Evolutionary conservation across 2,113 vertebrate genomes (phyloP).

Genomic region (Micromys minutus): DNA sequence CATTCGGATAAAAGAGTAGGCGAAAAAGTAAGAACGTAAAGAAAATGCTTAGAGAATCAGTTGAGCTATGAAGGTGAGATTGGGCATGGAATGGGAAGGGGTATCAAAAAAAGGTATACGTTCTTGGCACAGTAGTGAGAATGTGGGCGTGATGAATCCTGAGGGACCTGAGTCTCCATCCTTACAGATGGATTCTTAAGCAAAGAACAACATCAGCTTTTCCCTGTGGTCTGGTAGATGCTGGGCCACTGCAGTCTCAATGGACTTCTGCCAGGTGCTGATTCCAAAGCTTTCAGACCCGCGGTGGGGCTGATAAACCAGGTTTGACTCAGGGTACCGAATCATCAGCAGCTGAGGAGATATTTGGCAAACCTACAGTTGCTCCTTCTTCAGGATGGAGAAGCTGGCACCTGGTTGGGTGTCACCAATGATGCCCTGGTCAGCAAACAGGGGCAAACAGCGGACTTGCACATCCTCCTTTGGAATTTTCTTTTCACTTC

Average conservation of each 20-base stretch:
- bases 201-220: neutral
- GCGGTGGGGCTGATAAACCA: neutral
- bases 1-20: neutral
- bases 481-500: conserved; percentile 28
- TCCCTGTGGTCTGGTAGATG: neutral
- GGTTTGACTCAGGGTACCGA: conserved; percentile 16
- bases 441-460: neutral
- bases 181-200: neutral
- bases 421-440: neutral
- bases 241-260: neutral
- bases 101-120: neutral
- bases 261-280: neutral
- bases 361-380: conserved; percentile 8
- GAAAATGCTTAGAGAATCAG: neutral
- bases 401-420: neutral
- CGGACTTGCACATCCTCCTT: neutral
- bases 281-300: neutral
- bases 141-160: neutral
- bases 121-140: neutral
- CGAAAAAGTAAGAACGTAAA: neutral
- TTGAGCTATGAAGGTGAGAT: neutral
- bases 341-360: neutral
- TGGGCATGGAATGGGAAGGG: neutral
- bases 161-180: neutral
- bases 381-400: neutral